Evolutionary conservation across 1,140 invertebrate genomes (phyloP).

Genomic region (Forficula auricularia): DNA sequence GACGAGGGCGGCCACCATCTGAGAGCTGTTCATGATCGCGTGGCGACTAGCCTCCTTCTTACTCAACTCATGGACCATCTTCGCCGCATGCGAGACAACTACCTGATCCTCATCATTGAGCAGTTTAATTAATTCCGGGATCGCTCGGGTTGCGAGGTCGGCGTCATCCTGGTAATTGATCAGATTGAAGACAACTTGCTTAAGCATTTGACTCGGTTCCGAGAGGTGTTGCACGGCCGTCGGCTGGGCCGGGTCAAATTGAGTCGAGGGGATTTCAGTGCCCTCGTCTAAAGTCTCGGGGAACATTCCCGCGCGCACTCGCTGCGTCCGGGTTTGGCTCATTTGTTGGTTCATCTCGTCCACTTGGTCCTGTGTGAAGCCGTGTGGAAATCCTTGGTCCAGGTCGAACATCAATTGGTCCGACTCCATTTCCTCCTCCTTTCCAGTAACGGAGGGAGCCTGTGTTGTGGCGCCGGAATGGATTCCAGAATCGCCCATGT

Average conservation of each 20-base stretch:
- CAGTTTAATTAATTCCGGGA: slow-evolving; percentile 96
- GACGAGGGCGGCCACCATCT: slow-evolving; percentile 88
- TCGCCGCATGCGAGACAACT: slow-evolving; percentile 92
- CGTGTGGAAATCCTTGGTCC: slow-evolving; percentile 72
- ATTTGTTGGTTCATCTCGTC: slow-evolving; percentile 94
- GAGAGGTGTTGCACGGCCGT: slow-evolving; percentile 89
- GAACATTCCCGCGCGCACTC: slow-evolving; percentile 95
- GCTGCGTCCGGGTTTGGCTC: slow-evolving; percentile 85
- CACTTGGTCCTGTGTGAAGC: slow-evolving; percentile 88
- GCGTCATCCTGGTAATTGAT: slow-evolving; percentile 99
- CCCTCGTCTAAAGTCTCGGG: slow-evolving; percentile 93
- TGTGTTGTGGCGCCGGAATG: slow-evolving; percentile 89
- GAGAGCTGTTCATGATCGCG: slow-evolving; percentile 94
- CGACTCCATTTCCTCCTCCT: slow-evolving; percentile 75
- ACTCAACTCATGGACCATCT: slow-evolving; percentile 97
- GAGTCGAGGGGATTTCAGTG: slow-evolving; percentile 89
- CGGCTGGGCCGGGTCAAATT: slow-evolving; percentile 81
- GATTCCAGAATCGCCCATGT: slow-evolving; percentile 88
- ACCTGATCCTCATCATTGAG: slow-evolving; percentile 96
- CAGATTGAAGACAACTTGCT: slow-evolving; percentile 93
- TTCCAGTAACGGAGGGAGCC: slow-evolving; percentile 72
- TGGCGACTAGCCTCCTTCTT: slow-evolving; percentile 97
- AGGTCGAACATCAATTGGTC: slow-evolving; percentile 79
- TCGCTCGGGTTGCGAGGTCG: slow-evolving; percentile 87
- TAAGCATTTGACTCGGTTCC: slow-evolving; percentile 91